phyloP scores from a whole-genome alignment of 2,888 invertebrate species.

The Drosophila setosimentum region DNA sequence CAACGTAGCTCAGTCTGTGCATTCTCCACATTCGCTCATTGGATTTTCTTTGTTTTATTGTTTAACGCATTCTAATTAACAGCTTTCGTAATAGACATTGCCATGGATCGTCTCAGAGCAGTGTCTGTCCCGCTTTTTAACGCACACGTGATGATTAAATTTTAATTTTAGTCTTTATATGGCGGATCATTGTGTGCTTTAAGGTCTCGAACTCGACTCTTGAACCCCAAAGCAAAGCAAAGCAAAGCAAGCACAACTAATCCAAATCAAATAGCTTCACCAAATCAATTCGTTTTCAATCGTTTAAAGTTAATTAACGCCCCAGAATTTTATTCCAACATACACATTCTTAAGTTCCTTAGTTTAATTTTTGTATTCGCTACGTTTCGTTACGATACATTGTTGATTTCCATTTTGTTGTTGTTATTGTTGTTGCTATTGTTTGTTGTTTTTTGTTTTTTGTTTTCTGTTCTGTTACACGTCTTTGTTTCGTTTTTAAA shows the following conservation, averaged over 20 bases:
- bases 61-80: constrained; percentile 80
- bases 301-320: constrained; percentile 80
- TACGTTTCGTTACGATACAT: constrained; percentile 42
- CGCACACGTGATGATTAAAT: constrained; percentile 81
- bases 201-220: constrained; percentile 56
- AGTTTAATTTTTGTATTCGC: constrained; percentile 26
- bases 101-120: constrained; percentile 26
- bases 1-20: constrained; percentile 21
- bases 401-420: constrained; percentile 19
- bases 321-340: constrained; percentile 67
- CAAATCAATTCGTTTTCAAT: constrained; percentile 81
- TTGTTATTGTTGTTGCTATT: constrained; percentile 36
- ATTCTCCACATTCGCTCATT: constrained; percentile 19
- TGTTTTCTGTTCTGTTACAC: constrained; percentile 56
- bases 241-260: constrained; percentile 73
- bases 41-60: constrained; percentile 75
- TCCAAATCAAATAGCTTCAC: constrained; percentile 78
- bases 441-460: constrained; percentile 38
- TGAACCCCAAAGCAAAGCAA: constrained; percentile 43
- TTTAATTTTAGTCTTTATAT: constrained; percentile 72
- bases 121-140: constrained; percentile 61
- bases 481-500: constrained; percentile 71
- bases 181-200: constrained; percentile 34
- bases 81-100: constrained; percentile 64
- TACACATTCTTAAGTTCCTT: constrained; percentile 55